Conservation (phyloP, 2,888 invertebrate species). For the Cantharis rufa region DNA sequence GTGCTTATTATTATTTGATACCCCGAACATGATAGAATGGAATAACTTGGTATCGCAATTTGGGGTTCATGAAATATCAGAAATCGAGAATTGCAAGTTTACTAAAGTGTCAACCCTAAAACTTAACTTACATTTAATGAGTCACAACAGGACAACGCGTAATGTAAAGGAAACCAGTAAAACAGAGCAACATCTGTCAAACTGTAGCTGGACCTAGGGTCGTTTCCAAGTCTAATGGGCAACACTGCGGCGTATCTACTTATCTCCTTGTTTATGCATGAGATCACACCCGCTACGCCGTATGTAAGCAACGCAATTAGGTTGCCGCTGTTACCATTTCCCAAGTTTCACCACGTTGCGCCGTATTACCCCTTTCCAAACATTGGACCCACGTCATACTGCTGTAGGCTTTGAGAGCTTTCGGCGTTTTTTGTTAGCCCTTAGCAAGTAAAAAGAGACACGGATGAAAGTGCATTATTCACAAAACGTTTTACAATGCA, state of each 20-base stretch:
- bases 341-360: slow-evolving; percentile 38
- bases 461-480: not conserved
- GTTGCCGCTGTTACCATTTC: slow-evolving; percentile 25
- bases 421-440: slow-evolving; percentile 15
- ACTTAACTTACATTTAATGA: slow-evolving; percentile 26
- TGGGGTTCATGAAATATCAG: not conserved
- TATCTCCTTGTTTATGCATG: slow-evolving; percentile 56
- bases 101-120: slow-evolving; percentile 27
- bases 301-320: slow-evolving; percentile 50
- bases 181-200: slow-evolving; percentile 41
- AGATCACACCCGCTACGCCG: slow-evolving; percentile 47
- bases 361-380: slow-evolving; percentile 41
- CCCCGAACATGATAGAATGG: not conserved
- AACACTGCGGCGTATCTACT: slow-evolving; percentile 45
- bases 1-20: not conserved
- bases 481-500: not conserved
- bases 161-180: slow-evolving; percentile 38
- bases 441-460: slow-evolving; percentile 8
- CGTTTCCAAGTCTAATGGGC: slow-evolving; percentile 42
- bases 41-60: not conserved
- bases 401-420: slow-evolving; percentile 24
- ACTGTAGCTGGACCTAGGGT: slow-evolving; percentile 36
- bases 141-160: slow-evolving; percentile 31
- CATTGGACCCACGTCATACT: slow-evolving; percentile 28
- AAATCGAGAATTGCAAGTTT: slow-evolving; percentile 4